These are phyloP conservation scores for Australoheros facetus DNA, from an alignment of 2,797 vertebrate species.

Conservation along the genomic window DNA sequence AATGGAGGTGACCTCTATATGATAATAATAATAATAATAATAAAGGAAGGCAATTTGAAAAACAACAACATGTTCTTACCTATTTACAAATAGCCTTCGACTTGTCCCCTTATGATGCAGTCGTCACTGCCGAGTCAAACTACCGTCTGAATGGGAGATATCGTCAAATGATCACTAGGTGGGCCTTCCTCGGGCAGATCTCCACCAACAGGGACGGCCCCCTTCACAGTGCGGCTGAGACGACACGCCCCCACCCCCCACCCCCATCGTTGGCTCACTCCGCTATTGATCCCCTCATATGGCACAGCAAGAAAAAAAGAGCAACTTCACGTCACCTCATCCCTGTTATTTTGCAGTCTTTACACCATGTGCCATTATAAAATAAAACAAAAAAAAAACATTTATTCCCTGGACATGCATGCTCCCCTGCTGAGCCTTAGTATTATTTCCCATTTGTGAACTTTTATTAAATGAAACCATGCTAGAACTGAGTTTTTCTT, in stretches of 20 bases:
- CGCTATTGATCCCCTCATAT: slow-evolving; percentile 55
- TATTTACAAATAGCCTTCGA: slow-evolving; percentile 69
- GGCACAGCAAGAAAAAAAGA: slow-evolving; percentile 2
- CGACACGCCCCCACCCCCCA: slow-evolving; percentile 50
- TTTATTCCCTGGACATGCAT: background rate
- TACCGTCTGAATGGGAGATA: slow-evolving; percentile 69
- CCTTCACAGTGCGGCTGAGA: slow-evolving; percentile 70
- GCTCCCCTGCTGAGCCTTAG: background rate
- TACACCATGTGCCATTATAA: background rate
- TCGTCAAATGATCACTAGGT: slow-evolving; percentile 75
- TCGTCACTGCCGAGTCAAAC: slow-evolving; percentile 65
- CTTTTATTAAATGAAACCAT: background rate
- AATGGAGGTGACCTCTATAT: slow-evolving; percentile 57
- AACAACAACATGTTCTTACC: slow-evolving; percentile 61
- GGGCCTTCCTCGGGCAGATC: slow-evolving; percentile 80
- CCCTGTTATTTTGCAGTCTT: background rate
- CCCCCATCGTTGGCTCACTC: slow-evolving; percentile 12
- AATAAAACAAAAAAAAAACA: too few relatives aligned
- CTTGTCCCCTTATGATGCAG: slow-evolving; percentile 70
- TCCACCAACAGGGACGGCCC: slow-evolving; percentile 80
- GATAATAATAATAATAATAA: background rate
- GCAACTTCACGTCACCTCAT: background rate
- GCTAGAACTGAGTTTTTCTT: background rate
- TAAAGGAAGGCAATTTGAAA: background rate
- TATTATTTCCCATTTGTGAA: background rate